Percentiles rank a stretch among this genome's conserved stretches.
Evolutionary conservation across 2,888 invertebrate genomes (phyloP).

Genomic region (Lasioglossum vierecki): DNA sequence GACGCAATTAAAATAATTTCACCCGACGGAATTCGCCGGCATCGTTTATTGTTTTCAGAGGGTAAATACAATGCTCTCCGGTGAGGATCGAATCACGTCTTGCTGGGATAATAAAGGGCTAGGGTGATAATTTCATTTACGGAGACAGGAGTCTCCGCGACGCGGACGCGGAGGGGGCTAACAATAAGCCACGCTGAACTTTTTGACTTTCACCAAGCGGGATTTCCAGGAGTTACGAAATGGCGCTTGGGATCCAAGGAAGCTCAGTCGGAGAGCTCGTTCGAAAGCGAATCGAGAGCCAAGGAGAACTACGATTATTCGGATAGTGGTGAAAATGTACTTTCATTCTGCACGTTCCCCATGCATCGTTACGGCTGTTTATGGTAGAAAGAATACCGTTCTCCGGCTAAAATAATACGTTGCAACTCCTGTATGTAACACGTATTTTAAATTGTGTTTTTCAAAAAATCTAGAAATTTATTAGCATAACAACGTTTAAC

Average conservation of each 20-base stretch:
- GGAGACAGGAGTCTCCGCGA: background rate
- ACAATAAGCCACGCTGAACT: slow-evolving; percentile 18
- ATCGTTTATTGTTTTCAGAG: slow-evolving; percentile 15
- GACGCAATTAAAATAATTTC: slow-evolving; percentile 52
- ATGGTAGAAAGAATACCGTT: background rate
- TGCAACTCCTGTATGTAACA: too few relatives aligned
- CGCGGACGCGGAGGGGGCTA: background rate
- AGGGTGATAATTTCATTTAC: slow-evolving; percentile 40
- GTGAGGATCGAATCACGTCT: background rate
- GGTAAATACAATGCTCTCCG: slow-evolving; percentile 16
- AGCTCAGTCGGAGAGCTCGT: slow-evolving; percentile 29
- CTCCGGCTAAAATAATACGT: background rate
- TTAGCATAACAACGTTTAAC: background rate
- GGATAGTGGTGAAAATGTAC: slow-evolving; percentile 22
- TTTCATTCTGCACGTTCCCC: slow-evolving; percentile 10
- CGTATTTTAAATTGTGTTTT: too few relatives aligned
- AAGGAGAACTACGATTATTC: slow-evolving; percentile 33
- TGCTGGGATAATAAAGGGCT: slow-evolving; percentile 4
- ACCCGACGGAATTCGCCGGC: background rate
- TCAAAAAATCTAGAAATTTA: too few relatives aligned
- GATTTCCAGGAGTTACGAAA: slow-evolving; percentile 37
- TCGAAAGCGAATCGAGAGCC: slow-evolving; percentile 20
- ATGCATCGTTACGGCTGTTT: background rate
- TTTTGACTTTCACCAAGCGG: slow-evolving; percentile 36
- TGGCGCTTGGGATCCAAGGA: slow-evolving; percentile 34